Conservation (phyloP, 2,113 vertebrate genomes). For the Microtus pennsylvanicus region DNA sequence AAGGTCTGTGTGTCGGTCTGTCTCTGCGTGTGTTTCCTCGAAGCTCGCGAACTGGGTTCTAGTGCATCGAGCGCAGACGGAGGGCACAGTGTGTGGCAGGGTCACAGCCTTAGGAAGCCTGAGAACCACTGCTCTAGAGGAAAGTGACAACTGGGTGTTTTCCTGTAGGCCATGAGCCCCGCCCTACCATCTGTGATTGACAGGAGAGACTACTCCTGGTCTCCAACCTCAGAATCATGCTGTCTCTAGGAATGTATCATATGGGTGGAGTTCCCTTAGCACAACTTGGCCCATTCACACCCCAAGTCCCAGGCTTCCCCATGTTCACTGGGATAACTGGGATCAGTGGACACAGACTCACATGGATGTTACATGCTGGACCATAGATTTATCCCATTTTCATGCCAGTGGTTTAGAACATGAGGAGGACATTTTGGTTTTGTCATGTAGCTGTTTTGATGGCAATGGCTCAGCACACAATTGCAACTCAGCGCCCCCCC, state of each 20-base stretch:
- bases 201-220: neutral
- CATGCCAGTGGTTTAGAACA: neutral
- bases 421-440: neutral
- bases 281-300: neutral
- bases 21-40: too few species aligned
- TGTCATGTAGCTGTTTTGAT: neutral
- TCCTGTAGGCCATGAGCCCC: neutral
- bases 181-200: neutral
- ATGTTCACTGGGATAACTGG: neutral
- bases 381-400: neutral
- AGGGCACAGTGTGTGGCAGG: neutral
- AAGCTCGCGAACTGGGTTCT: too few species aligned
- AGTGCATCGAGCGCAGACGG: too few species aligned
- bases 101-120: neutral
- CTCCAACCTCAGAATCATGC: neutral
- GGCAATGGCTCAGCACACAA: neutral
- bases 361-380: neutral
- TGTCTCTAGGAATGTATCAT: too few species aligned
- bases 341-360: neutral
- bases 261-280: rapidly evolving
- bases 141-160: neutral
- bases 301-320: rapidly evolving
- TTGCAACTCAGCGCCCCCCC: too few species aligned
- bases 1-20: too few species aligned
- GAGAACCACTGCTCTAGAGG: neutral